Base-by-base conservation (phyloP, 2,888 invertebrate genomes). In the Scaptodrosophila latifasciaeformis region DNA sequence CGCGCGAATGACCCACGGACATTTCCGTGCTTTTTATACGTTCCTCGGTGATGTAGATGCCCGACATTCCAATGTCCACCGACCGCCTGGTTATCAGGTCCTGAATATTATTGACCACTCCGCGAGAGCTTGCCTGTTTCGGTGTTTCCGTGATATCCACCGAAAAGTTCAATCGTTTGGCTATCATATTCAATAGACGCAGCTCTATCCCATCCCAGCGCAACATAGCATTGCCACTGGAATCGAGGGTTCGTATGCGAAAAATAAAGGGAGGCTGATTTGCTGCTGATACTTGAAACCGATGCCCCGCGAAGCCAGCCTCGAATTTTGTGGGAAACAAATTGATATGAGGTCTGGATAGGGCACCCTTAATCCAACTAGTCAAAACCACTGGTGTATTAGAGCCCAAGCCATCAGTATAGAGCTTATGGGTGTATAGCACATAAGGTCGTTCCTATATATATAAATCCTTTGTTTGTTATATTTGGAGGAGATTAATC, bases 191-290 rank as follows among this genome's bases (percentile, higher is more conserved):
- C 1, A 94, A 82, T 10, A 93, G 72, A 59, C 92, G 88, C 47
- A 91, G 86, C 87, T 94, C 94, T n/a, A 92, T 84, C 6, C 94
- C 94, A 82, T 93, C 93, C 92, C 87, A 86, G 3, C 51, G 55
- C 9, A 85, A 52, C 27, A 68, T 67, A 0, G 65, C 52, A 18
- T 67, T 80, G n/a, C 86, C 86, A 3, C 70, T 62, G 0, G 66
- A 49, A 51, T 84, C 83, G 10, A 86, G 49, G 0, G 62, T 59
- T 40, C 67, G 79, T 29, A 78, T 79, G 17, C 89, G 90, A 67
- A 93, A 90, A 4, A 92, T 89, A 82, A 89, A 94, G 0, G 94
- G 94, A 5, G 93, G 93, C 74, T 92, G 92, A 84, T 92, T 88
- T 6, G 91, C 90, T 9, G 92, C 89, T 1, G 92, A 88, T 6